Evolutionary conservation across 2,888 invertebrate species (phyloP).

Genomic region (Philereme transversata): DNA sequence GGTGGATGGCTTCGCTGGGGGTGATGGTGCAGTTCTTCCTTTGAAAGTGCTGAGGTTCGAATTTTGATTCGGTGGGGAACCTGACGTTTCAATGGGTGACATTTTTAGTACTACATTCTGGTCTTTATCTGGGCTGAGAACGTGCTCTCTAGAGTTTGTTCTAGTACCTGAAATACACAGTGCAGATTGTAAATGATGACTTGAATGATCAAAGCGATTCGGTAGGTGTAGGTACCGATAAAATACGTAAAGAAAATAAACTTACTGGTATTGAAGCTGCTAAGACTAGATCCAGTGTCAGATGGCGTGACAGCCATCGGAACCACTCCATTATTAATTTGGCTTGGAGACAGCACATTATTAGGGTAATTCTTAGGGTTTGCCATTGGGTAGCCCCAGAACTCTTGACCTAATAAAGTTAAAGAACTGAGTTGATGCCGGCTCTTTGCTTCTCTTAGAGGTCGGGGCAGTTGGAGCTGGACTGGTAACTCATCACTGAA

Average conservation of each 20-base stretch:
- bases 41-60: constrained; percentile 88
- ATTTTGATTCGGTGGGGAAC: constrained; percentile 77
- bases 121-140: constrained; percentile 74
- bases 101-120: constrained; percentile 90
- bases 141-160: constrained; percentile 69
- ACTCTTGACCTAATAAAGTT: constrained; percentile 94
- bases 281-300: constrained; percentile 89
- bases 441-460: constrained; percentile 94
- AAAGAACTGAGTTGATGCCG: constrained; percentile 95
- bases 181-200: background rate
- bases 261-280: constrained; percentile 88
- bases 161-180: constrained; percentile 60
- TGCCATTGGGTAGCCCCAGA: constrained; percentile 92
- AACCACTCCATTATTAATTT: constrained; percentile 64
- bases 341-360: constrained; percentile 68
- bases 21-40: constrained; percentile 83
- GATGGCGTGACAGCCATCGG: constrained; percentile 84
- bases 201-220: no score
- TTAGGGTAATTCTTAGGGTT: constrained; percentile 85
- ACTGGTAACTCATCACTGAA: constrained; percentile 95
- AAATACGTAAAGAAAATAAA: constrained; percentile 18
- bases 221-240: no score
- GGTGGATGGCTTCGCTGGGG: constrained; percentile 75
- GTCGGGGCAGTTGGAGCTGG: constrained; percentile 92
- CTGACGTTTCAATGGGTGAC: constrained; percentile 86